Evolutionary conservation across 1,140 invertebrate genomes (phyloP), one percentile per base, ranked within the genome.

Genomic region (Diorhabda sublineata): DNA sequence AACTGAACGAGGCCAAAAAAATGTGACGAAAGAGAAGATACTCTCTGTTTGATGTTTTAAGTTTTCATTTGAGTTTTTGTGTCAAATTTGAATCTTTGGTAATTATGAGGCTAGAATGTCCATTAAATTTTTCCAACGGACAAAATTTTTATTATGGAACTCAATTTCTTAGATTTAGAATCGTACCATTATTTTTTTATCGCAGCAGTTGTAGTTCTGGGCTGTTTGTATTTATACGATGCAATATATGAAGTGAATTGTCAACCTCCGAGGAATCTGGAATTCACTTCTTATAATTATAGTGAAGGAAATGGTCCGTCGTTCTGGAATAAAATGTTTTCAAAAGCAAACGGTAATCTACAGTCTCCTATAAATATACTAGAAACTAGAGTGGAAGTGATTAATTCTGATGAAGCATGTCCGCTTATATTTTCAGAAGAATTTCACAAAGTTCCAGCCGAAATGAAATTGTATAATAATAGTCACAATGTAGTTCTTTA

Each of bases 401-500:
- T 74, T 7, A 73, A 70, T 45, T 58, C 61, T 7, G 73, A 75
- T 58, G 71, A 61, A 1, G 26, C 70, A 3, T 57, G 66, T 42
- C 72, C 71, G 6, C 67, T 79, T 9, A 67, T 71, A 58, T 79
- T 77, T 45, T 77, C 77, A 8, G 61, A 65, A 5, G 74, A 77
- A 60, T 78, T 76, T 68, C 44, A 73, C 63, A 57, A 47, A n/a
- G 4, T 60, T 3, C 77, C 77, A 5, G 9, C 41, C 8, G 72
- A 76, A 45, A 73, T 77, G 63, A 68, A 71, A 56, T 26, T 76
- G 2, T 65, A 75, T 43, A 79, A 76, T 42, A 76, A 74, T 61
- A 77, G 78, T 3, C 73, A 67, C 66, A 77, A 52, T 42, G 75
- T 83, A 60, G 67, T 80, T 41, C 64, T 84, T 0, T 79, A 81